Conservation (phyloP, 2,888 invertebrate genomes). For the Drosophila parthenogenetica region DNA sequence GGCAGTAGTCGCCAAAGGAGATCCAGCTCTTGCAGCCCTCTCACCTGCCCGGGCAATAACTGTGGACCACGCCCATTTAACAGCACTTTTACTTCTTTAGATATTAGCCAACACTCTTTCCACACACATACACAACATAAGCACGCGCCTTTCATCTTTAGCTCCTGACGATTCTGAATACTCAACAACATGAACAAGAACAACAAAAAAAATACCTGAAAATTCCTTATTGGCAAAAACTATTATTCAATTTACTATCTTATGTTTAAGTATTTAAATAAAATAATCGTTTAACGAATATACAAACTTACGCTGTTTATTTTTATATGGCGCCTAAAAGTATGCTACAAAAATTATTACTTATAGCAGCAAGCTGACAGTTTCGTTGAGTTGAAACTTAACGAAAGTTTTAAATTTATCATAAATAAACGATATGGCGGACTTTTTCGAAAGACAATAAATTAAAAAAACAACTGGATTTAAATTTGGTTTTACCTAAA, state of each 20-base stretch:
- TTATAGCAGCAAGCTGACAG: too few relatives aligned
- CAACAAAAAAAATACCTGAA: constrained; percentile 8
- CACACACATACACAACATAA: not conserved
- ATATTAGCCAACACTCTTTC: constrained; percentile 36
- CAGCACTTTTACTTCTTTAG: constrained; percentile 48
- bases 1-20: constrained; percentile 66
- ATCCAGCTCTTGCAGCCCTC: constrained; percentile 61
- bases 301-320: not conserved
- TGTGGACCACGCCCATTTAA: constrained; percentile 54
- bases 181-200: not conserved
- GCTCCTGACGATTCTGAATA: constrained; percentile 28
- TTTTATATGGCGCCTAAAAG: constrained; percentile 37
- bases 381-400: not conserved
- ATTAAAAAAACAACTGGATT: too few relatives aligned
- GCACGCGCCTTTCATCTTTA: constrained; percentile 29
- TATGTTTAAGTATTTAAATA: constrained; percentile 73
- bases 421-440: too few relatives aligned
- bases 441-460: too few relatives aligned
- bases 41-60: constrained; percentile 56
- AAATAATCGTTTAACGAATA: constrained; percentile 63
- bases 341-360: constrained; percentile 30
- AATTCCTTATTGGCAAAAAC: constrained; percentile 41
- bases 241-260: constrained; percentile 43
- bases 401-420: not conserved
- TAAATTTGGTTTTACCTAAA: too few relatives aligned